These are phyloP conservation scores for Amitus sp. DNA, from an alignment of 2,888 invertebrate species.

Conservation along the genomic window DNA sequence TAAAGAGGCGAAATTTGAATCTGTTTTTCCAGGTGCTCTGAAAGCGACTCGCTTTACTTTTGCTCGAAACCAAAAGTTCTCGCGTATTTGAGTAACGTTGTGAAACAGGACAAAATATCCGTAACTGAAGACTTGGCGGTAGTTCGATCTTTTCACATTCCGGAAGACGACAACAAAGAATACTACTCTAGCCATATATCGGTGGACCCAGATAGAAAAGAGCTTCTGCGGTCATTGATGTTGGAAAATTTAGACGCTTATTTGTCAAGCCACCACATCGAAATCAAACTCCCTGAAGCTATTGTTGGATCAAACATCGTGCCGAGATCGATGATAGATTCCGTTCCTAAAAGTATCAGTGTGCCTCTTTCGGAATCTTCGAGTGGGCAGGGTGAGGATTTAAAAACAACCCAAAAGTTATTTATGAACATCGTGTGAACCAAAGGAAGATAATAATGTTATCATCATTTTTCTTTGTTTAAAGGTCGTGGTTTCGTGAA, in stretches of 20 bases:
- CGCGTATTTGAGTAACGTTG: slow-evolving; percentile 77
- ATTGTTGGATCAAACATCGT: slow-evolving; percentile 66
- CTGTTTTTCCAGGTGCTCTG: slow-evolving; percentile 50
- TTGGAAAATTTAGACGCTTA: slow-evolving; percentile 81
- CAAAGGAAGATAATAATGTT: no score
- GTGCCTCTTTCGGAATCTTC: slow-evolving; percentile 72
- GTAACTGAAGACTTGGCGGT: slow-evolving; percentile 82
- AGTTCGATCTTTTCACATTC: slow-evolving; percentile 70
- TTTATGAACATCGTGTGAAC: no score
- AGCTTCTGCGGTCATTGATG: slow-evolving; percentile 67
- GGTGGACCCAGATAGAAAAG: slow-evolving; percentile 56
- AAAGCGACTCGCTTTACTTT: slow-evolving; percentile 58
- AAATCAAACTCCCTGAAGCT: slow-evolving; percentile 78
- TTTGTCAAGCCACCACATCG: slow-evolving; percentile 79
- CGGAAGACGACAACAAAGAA: slow-evolving; percentile 65
- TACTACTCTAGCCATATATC: slow-evolving; percentile 51
- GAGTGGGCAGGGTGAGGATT: slow-evolving; percentile 60
- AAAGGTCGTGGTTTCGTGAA: slow-evolving; percentile 84
- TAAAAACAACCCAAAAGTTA: no score
- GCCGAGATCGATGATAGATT: slow-evolving; percentile 73
- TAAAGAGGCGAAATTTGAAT: background rate
- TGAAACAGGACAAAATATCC: slow-evolving; percentile 75
- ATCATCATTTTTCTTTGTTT: slow-evolving; percentile 11
- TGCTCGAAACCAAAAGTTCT: slow-evolving; percentile 84
- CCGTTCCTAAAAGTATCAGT: slow-evolving; percentile 74